Conservation (phyloP, 2,888 invertebrate species). For the Oasisia sp. region DNA sequence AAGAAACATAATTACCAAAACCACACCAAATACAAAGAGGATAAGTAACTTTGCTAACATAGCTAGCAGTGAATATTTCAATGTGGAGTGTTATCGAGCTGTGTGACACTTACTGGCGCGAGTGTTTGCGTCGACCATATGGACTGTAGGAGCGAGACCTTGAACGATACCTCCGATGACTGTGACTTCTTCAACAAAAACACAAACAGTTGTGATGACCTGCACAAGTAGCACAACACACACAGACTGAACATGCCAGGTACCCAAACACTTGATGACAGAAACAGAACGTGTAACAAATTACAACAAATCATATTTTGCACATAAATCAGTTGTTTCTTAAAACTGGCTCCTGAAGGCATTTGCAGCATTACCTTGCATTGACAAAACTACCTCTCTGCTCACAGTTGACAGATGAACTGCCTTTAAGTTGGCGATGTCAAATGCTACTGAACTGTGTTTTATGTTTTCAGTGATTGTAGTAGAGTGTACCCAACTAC, state of each 20-base stretch:
- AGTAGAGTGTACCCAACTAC: background rate
- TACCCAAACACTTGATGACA: background rate
- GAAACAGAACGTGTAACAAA: background rate
- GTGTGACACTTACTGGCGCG: slow-evolving; percentile 27
- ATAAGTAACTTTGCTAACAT: no score
- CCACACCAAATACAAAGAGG: no score
- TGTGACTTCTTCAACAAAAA: background rate
- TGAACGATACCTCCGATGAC: slow-evolving; percentile 1
- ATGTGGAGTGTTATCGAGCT: no score
- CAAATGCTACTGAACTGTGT: no score
- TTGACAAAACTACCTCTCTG: no score
- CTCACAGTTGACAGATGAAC: no score
- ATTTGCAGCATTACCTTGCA: background rate
- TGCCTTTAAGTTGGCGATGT: no score
- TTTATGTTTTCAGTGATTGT: background rate
- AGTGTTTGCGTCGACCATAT: slow-evolving; percentile 23
- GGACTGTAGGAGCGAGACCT: slow-evolving; percentile 30
- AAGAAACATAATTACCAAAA: no score
- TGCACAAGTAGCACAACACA: no score
- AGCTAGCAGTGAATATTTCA: no score
- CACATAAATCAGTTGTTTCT: background rate
- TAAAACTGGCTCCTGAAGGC: background rate
- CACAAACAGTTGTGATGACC: background rate
- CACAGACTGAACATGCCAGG: background rate
- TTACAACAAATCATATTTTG: background rate